These are phyloP conservation scores for Alligator sinensis DNA, from an alignment of 2,113 vertebrate species.

Conservation along the genomic window DNA sequence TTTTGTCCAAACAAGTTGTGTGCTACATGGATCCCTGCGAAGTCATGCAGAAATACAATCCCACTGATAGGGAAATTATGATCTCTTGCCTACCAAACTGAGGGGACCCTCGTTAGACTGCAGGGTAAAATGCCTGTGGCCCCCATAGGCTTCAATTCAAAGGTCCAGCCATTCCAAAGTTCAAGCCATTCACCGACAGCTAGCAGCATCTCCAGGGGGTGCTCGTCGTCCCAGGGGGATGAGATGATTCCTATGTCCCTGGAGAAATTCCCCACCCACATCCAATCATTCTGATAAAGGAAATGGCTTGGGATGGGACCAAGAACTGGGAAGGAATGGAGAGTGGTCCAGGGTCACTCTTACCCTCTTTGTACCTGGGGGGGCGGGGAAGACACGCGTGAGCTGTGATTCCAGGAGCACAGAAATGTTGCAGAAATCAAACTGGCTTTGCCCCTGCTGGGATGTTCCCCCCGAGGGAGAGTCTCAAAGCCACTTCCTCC, in stretches of 20 bases:
- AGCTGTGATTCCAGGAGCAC: background rate
- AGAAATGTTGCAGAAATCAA: background rate
- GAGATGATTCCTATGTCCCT: fast-evolving
- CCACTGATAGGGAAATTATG: background rate
- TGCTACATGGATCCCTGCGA: background rate
- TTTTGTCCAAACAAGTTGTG: background rate
- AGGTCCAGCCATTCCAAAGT: background rate
- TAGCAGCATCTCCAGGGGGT: background rate
- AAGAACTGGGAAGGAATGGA: background rate
- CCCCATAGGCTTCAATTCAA: background rate
- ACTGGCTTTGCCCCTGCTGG: background rate
- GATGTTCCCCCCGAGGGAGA: background rate
- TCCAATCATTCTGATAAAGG: background rate
- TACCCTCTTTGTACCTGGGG: background rate
- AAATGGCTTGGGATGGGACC: background rate
- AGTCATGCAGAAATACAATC: background rate
- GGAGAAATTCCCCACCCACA: background rate
- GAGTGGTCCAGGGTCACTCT: background rate
- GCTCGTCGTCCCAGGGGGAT: background rate
- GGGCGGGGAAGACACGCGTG: background rate
- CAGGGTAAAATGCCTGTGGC: background rate
- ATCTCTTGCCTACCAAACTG: background rate
- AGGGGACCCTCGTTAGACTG: background rate
- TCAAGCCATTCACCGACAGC: background rate
- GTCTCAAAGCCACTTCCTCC: background rate